These are phyloP conservation scores for Columba livia DNA, from an alignment of 2,113 vertebrate genomes.

Conservation along the genomic window DNA sequence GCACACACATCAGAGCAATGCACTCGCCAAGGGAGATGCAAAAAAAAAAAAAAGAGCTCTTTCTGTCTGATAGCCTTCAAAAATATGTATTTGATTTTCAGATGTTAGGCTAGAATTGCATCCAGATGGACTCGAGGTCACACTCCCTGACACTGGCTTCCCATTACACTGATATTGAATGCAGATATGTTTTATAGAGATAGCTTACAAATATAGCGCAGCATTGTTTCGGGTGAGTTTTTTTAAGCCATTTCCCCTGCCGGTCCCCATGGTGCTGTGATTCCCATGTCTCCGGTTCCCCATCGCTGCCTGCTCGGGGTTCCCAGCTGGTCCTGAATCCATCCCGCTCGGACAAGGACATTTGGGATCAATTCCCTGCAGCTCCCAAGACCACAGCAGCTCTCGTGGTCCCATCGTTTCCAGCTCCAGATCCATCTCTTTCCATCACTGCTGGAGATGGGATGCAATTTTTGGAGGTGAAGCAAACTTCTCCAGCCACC, in stretches of 20 bases:
- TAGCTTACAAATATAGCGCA: constrained; percentile 1
- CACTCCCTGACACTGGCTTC: constrained; percentile 55
- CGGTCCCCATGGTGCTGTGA: neutral
- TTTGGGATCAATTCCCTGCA: neutral
- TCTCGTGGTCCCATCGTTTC: neutral
- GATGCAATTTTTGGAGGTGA: accelerated
- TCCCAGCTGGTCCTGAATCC: neutral
- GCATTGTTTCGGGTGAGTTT: neutral
- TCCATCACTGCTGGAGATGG: accelerated
- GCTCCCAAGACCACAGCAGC: neutral
- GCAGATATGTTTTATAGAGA: constrained; percentile 40
- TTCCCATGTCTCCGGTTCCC: neutral
- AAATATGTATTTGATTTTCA: constrained; percentile 70
- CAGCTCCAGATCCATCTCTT: too few species aligned
- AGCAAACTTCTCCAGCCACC: neutral
- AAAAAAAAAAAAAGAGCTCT: neutral
- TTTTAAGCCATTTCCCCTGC: neutral
- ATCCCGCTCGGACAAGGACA: accelerated
- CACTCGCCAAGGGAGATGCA: neutral
- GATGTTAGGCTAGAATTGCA: constrained; percentile 60
- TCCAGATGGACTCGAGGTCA: constrained; percentile 60
- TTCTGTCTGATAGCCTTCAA: constrained; percentile 54
- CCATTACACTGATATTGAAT: constrained; percentile 53
- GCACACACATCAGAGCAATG: neutral
- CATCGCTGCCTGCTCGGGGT: accelerated